Base-by-base conservation (phyloP, 1,140 invertebrate genomes). In the Drosophila ficusphila region DNA sequence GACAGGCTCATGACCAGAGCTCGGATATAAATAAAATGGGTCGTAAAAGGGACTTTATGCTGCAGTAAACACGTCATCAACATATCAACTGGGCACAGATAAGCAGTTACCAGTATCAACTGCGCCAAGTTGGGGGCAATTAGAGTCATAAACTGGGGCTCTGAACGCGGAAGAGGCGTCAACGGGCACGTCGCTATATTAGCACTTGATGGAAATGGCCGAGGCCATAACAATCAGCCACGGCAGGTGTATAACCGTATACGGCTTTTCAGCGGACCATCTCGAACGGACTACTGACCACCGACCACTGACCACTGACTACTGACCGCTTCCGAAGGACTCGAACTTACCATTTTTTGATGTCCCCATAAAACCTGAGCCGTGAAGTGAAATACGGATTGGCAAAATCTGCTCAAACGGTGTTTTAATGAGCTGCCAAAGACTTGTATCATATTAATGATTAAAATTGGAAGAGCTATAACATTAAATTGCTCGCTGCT, bases 11-110 rank as follows among this genome's bases (percentile, higher is more conserved):
- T 39, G 71, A 36, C 34, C 54, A 60, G 58, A 61, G 71, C 62
- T 73, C 51, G 73, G 76, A 88, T 85, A 85, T 88, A 85, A 85
- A 85, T 85, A 85, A 85, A 85, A 88, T 57, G 72, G 85, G 82
- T 88, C 81, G 81, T 86, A 86, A 86, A 86, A 88, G 62, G 75
- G 79, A 86, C 81, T 86, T 86, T 88, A 88, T 88, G 82, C 76
- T 86, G 81, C 81, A 86, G 82, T 86, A 86, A 88, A 86, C 81
- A 86, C 81, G 85, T 86, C 81, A 86, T 86, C 81, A 86, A 86
- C 81, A 86, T 88, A 77, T 86, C 82, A 88, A 88, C 81, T 86
- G 77, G 69, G 76, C 82, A 81, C 76, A 88, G 81, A 86, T 88
- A 86, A 86, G 82, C 82, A 81, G 76, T 86, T 77, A 81, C 76